Base-by-base conservation (phyloP, 1,140 invertebrate species). In the Steinernema feltiae region DNA sequence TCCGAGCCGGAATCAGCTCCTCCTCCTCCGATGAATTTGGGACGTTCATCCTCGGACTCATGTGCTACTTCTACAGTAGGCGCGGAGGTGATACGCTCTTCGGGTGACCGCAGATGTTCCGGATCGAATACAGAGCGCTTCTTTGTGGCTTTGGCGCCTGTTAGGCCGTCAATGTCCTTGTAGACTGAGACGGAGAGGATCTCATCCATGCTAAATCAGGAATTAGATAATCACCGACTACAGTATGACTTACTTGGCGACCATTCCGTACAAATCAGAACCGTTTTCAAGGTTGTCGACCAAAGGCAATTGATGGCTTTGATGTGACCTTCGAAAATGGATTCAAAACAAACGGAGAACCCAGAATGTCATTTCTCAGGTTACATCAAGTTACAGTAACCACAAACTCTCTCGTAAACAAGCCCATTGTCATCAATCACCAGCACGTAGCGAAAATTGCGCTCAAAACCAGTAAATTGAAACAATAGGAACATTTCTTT, bases 231-330 rank as follows among this genome's bases (percentile, higher is more conserved):
- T 18, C 48, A 53, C 48, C 18, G 0, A n/a, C 35, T 1, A 79
- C 72, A 79, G 69, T 48, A 73, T n/a, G 31, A 32, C 79, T 71
- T 41, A 84, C 83, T 86, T 86, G 48, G 94, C 94, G 70, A 98
- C 97, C 70, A 98, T 94, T 30, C 95, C 94, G 87, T 98, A 98
- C 70, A 92, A 92, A 86, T 98, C 95, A 0, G 94, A 91, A 1
- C 95, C 94, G 87, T 96, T 94, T 88, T 98, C 95, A n/a, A n/a
- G n/a, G n/a, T n/a, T n/a, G n/a, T n/a, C n/a, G n/a, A n/a, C n/a
- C n/a, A n/a, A n/a, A n/a, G n/a, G n/a, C n/a, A n/a, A n/a, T n/a
- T n/a, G n/a, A n/a, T n/a, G n/a, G n/a, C n/a, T n/a, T n/a, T n/a
- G n/a, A n/a, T n/a, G n/a, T n/a, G n/a, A n/a, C n/a, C n/a, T n/a